Percentiles rank a stretch among this genome's conserved stretches.
Evolutionary conservation across 2,113 vertebrate genomes (phyloP).

Genomic region (Saccopteryx leptura): DNA sequence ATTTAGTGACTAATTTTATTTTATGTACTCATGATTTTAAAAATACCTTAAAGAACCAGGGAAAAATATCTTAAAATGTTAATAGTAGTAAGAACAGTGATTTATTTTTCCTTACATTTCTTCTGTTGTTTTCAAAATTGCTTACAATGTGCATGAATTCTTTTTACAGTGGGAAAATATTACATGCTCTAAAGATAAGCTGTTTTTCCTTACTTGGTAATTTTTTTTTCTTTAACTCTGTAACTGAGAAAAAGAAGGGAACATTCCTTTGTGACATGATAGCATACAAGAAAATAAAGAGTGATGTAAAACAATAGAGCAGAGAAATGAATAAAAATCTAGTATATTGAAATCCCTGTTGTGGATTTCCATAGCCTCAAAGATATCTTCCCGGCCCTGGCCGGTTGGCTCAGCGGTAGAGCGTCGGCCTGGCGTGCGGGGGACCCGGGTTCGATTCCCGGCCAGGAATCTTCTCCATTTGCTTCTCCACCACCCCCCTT

Average conservation of each 20-base stretch:
- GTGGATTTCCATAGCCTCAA: neutral
- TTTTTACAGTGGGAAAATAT: neutral
- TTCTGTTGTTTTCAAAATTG: neutral
- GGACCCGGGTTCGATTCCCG: no score
- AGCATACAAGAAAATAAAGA: neutral
- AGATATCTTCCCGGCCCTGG: neutral
- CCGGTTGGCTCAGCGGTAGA: no score
- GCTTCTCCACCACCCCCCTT: no score
- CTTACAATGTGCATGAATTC: neutral
- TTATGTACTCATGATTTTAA: neutral
- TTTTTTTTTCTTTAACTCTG: neutral
- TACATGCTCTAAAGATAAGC: neutral
- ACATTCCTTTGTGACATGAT: neutral
- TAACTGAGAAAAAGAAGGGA: neutral
- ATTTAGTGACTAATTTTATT: neutral
- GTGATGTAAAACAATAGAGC: neutral
- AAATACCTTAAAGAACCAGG: neutral
- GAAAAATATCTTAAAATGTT: slow-evolving; percentile 25
- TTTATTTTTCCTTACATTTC: slow-evolving; percentile 2
- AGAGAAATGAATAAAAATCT: neutral
- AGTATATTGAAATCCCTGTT: neutral
- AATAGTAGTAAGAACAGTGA: neutral
- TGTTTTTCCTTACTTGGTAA: neutral
- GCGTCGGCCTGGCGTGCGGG: no score
- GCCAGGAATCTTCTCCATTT: no score